Conservation (phyloP, 2,797 vertebrate species). For the Chloroceryle amazona region DNA sequence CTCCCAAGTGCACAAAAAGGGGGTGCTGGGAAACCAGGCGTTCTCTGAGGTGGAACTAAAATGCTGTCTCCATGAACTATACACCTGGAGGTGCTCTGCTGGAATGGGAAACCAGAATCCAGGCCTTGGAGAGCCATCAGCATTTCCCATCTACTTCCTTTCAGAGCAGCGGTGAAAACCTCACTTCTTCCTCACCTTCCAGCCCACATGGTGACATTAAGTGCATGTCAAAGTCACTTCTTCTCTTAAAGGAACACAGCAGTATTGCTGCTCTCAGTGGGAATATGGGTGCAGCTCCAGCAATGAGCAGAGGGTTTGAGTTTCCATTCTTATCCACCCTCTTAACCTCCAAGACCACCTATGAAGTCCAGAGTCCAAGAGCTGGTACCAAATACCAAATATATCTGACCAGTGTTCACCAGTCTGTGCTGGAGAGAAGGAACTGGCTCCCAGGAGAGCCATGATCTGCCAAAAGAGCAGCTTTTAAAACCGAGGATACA, state of each 20-base stretch:
- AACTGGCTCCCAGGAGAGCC: slow-evolving; percentile 34
- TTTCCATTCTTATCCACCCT: neutral
- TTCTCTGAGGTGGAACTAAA: neutral
- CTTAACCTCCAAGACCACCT: slow-evolving; percentile 30
- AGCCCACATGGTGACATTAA: neutral
- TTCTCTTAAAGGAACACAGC: neutral
- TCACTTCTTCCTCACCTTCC: fast-evolving
- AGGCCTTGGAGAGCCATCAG: neutral
- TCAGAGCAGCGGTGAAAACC: neutral
- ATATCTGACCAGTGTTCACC: slow-evolving; percentile 13
- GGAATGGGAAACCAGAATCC: neutral
- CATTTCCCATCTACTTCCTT: neutral
- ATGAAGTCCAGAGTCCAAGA: neutral
- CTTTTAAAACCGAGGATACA: slow-evolving; percentile 6
- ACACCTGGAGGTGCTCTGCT: neutral
- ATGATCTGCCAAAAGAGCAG: slow-evolving; percentile 33
- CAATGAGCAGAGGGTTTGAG: neutral
- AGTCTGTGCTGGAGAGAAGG: neutral
- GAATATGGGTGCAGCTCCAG: neutral
- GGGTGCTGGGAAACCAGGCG: neutral
- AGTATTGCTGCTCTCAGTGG: neutral
- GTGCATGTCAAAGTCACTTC: neutral
- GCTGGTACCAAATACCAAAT: neutral
- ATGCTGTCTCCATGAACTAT: fast-evolving
- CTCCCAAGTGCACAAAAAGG: neutral